These are phyloP conservation scores for Scrobipalpa atriplicella DNA, from an alignment of 2,888 invertebrate genomes.

Conservation along the genomic window DNA sequence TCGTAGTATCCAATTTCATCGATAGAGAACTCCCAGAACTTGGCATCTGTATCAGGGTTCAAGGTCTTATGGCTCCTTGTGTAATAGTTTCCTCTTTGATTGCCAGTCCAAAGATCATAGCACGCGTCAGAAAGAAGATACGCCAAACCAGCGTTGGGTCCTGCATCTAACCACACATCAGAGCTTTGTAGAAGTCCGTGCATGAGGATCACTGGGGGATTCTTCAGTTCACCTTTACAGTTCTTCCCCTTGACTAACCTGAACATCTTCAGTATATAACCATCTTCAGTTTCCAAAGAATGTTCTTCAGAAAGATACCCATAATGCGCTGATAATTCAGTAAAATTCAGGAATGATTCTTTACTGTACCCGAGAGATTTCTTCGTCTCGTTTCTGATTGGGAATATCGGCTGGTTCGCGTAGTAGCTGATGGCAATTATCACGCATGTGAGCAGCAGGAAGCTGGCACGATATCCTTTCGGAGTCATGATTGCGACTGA, in stretches of 20 bases:
- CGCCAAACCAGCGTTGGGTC: conserved; percentile 34
- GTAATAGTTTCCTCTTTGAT: conserved; percentile 52
- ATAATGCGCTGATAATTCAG: conserved; percentile 27
- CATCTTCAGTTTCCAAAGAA: conserved; percentile 36
- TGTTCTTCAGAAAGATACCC: conserved; percentile 36
- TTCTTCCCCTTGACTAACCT: conserved; percentile 32
- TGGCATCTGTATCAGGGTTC: conserved; percentile 46
- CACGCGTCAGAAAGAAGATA: conserved; percentile 36
- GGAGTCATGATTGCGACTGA: conserved; percentile 52
- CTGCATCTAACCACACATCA: conserved; percentile 37
- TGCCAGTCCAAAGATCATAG: conserved; percentile 38
- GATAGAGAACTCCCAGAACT: conserved; percentile 85
- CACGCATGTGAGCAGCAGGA: conserved; percentile 38
- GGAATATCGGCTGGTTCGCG: conserved; percentile 37
- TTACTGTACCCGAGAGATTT: conserved; percentile 46
- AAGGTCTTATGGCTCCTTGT: conserved; percentile 71
- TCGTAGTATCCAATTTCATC: conserved; percentile 90
- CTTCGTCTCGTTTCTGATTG: conserved; percentile 44
- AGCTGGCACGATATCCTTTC: conserved; percentile 46
- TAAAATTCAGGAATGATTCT: conserved; percentile 36
- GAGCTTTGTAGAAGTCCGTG: conserved; percentile 39
- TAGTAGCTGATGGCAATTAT: conserved; percentile 42
- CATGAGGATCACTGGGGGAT: conserved; percentile 37
- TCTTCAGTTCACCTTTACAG: conserved; percentile 26
- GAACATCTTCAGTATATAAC: conserved; percentile 37